Evolutionary conservation across 2,888 invertebrate species (phyloP), one percentile per base, ranked within the genome.

Genomic region (Adelognathus sp.): DNA sequence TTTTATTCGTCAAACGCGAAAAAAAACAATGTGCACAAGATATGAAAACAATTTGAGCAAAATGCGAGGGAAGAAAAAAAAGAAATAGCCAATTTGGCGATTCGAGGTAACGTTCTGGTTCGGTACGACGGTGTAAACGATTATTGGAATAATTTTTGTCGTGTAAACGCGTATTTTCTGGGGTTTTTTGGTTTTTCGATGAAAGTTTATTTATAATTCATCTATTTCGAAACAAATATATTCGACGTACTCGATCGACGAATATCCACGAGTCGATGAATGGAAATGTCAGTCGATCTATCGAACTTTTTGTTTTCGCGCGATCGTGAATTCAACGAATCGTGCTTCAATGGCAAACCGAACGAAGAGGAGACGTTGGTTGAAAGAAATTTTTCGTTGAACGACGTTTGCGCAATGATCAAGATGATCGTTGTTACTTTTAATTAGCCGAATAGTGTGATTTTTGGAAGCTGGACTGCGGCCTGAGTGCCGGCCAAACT

Each of bases 401-500:
- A 27, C 11, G 58, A 31, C 58, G 9, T 44, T 44, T 46, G 63
- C 73, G 29, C 31, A 63, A 36, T 16, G 7, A 18, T 14, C 3
- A 39, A 52, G 36, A 58, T 27, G 44, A 16, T 56, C 11, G 54
- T 54, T 39, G 16, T 33, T 60, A 36, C 33, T 60, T 60, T 9
- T 11, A 4, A n/a, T 64, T 63, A 29, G 27, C n/a, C 6, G 36
- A 52, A 46, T 31, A 60, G 46, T 50, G 18, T 29, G 54, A 69
- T 21, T 29, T 70, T 60, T 58, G 44, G 11, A 54, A 50, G 16
- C 21, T 70, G 33, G 31, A 50, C 29, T 46, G 31, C 24, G 50
- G 36, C 24, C 31, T 50, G 29, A 67, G 64, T 73, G 52, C 81
- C 81, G 60, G 63, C 77, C 80, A 76, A 80, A 84, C 70, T 76